phyloP scores from a whole-genome alignment of 2,888 invertebrate genomes.

The Meteorus cinctellus region DNA sequence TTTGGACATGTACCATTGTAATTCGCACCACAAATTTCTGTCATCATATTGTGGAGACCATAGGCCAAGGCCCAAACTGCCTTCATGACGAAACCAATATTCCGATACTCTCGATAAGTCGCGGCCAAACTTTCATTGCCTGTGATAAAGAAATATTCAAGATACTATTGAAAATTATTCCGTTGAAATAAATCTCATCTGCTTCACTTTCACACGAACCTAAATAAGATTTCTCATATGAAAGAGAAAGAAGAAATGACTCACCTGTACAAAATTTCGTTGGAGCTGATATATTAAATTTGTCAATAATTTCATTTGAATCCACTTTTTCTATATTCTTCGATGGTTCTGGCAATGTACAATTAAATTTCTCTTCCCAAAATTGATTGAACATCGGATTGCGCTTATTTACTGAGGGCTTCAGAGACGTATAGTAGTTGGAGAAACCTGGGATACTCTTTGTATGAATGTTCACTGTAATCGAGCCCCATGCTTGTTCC shows the following conservation, averaged over 20 bases:
- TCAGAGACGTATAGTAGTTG: slow-evolving; percentile 80
- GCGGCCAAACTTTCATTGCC: slow-evolving; percentile 77
- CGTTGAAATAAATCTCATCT: too few species aligned
- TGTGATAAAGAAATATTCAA: slow-evolving; percentile 60
- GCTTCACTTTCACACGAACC: too few species aligned
- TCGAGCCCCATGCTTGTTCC: slow-evolving; percentile 76
- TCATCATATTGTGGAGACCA: slow-evolving; percentile 82
- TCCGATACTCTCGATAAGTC: slow-evolving; percentile 83
- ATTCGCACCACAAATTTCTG: slow-evolving; percentile 77
- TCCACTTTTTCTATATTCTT: slow-evolving; percentile 14
- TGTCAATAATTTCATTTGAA: slow-evolving; percentile 45
- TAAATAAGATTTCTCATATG: too few species aligned
- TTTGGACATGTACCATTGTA: slow-evolving; percentile 77
- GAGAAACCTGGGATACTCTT: slow-evolving; percentile 81
- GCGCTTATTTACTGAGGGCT: slow-evolving; percentile 78
- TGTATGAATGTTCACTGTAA: slow-evolving; percentile 85
- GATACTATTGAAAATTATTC: too few species aligned
- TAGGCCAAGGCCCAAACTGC: slow-evolving; percentile 85
- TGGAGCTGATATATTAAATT: neutral
- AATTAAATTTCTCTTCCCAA: slow-evolving; percentile 84
- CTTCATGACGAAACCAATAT: slow-evolving; percentile 86
- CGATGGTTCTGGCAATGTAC: slow-evolving; percentile 71
- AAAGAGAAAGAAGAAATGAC: neutral
- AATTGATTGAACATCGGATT: slow-evolving; percentile 87
- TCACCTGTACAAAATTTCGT: neutral